phyloP scores from a whole-genome alignment of 2,888 invertebrate genomes.

The Aethes cnicana region DNA sequence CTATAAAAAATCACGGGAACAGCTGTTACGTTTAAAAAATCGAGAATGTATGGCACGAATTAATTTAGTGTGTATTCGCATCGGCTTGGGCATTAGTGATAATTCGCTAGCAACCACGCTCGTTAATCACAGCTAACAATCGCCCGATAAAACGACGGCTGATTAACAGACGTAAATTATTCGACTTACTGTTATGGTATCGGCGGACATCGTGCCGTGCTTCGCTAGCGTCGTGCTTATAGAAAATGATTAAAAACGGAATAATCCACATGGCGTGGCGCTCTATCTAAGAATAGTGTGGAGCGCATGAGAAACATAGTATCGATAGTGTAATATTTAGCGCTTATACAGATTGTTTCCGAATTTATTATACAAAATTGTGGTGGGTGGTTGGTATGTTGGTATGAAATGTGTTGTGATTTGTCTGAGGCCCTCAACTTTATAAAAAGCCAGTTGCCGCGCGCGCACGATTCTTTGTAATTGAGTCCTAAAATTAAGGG shows the following conservation, averaged over 20 bases:
- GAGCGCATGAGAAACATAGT: not conserved
- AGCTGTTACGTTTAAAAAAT: too few species aligned
- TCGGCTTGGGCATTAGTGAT: not conserved
- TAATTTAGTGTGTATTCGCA: not conserved
- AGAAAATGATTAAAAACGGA: slow-evolving; percentile 22
- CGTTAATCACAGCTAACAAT: not conserved
- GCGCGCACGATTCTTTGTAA: too few species aligned
- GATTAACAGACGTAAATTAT: slow-evolving; percentile 6
- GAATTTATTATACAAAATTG: too few species aligned
- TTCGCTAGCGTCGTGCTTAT: slow-evolving; percentile 17
- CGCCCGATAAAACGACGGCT: not conserved
- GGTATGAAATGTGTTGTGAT: too few species aligned
- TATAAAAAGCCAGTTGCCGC: not conserved
- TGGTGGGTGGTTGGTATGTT: too few species aligned
- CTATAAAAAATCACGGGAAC: too few species aligned
- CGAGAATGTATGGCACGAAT: not conserved
- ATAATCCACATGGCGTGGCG: slow-evolving; percentile 13
- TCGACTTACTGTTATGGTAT: slow-evolving; percentile 34
- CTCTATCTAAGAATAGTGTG: slow-evolving; percentile 8
- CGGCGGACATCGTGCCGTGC: slow-evolving; percentile 26
- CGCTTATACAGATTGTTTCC: too few species aligned
- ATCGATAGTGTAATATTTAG: slow-evolving; percentile 11
- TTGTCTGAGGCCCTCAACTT: too few species aligned
- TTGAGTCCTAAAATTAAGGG: too few species aligned
- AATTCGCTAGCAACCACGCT: slow-evolving; percentile 15